Evolutionary conservation across 2,888 invertebrate species (phyloP).

Genomic region (Andrena haemorrhoa): DNA sequence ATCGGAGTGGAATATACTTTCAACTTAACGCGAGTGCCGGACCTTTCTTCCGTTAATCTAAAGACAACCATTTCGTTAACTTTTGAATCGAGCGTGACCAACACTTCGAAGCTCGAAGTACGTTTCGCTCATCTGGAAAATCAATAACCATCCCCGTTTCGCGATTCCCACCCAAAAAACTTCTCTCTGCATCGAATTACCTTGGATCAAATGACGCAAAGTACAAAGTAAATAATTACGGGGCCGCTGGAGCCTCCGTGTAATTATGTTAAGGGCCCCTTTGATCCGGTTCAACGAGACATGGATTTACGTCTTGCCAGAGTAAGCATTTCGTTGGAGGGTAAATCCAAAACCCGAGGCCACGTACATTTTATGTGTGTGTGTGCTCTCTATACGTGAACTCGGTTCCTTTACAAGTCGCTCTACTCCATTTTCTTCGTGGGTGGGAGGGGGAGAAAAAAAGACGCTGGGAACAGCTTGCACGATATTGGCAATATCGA

Average conservation of each 20-base stretch:
- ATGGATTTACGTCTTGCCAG: conserved; percentile 9
- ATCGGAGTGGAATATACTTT: too few species aligned
- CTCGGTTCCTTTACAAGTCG: conserved; percentile 41
- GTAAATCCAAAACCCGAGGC: conserved; percentile 21
- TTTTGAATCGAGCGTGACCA: too few species aligned
- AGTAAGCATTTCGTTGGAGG: conserved; percentile 34
- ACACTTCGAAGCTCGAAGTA: too few species aligned
- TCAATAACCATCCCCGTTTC: background rate
- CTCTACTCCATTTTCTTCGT: conserved; percentile 13
- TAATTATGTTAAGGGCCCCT: conserved; percentile 58
- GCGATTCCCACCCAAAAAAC: background rate
- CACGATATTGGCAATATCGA: conserved; percentile 46
- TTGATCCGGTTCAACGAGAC: conserved; percentile 57
- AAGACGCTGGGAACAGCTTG: conserved; percentile 11
- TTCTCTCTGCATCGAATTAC: background rate
- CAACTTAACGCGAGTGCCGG: too few species aligned
- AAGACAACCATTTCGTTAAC: too few species aligned
- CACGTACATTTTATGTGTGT: conserved; percentile 2
- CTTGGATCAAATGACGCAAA: conserved; percentile 10
- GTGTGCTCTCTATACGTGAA: conserved; percentile 13
- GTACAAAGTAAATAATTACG: conserved; percentile 46
- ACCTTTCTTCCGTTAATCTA: too few species aligned
- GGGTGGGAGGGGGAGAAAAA: conserved; percentile 5
- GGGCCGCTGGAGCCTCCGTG: conserved; percentile 40
- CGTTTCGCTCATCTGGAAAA: too few species aligned